Evolutionary conservation across 2,113 vertebrate genomes (phyloP), one percentile per base, ranked within the genome.

Genomic region (Nothocercus julius): DNA sequence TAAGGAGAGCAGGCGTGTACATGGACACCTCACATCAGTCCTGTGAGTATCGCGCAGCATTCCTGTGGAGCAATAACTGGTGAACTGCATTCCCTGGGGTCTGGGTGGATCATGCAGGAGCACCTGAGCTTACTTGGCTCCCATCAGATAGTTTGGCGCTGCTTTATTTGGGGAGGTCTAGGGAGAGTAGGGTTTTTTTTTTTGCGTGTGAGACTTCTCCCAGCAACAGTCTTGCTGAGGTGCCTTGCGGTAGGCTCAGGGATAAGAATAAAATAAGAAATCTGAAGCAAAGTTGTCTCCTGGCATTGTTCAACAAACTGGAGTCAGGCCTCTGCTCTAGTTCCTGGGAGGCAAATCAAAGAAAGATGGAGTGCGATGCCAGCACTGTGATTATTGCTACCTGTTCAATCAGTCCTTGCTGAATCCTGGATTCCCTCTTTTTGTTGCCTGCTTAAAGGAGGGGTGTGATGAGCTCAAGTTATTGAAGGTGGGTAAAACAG

Each of bases 1-100:
- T 80, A 98, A 98, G 92, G 99, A 99, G 96, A 98, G 98, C 97
- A 98, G 97, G 96, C 98, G 98, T 91, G 95, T 98, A 56, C 98
- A 98, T 0, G 97, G 97, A 59, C 97, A 98, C 61, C 97, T 98
- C 78, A 96, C 98, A 8, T 97, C 98, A 59, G 96, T 98, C 93
- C 97, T 96, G 98, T 99, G 96, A 99, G 98, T 99, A 96, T 96
- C 81, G 82, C 2, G 27, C 86, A 92, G 69, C 90, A 40, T 95
- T 96, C 90, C 83, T 81, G 13, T 86, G 77, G 83, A 94, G 81
- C 72, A 84, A 82, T 63, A 93, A 94, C 89, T 95, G 95, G 7
- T 95, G 82, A 49, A 78, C 85, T 95, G 90, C 87, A 0, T 94
- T 93, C 82, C 90, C 89, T 68, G 94, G 94, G 93, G 93, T 91